Percentiles rank a stretch among this genome's conserved stretches.
Conservation (phyloP, 2,888 invertebrate genomes). For the Drosophila gaucha region DNA sequence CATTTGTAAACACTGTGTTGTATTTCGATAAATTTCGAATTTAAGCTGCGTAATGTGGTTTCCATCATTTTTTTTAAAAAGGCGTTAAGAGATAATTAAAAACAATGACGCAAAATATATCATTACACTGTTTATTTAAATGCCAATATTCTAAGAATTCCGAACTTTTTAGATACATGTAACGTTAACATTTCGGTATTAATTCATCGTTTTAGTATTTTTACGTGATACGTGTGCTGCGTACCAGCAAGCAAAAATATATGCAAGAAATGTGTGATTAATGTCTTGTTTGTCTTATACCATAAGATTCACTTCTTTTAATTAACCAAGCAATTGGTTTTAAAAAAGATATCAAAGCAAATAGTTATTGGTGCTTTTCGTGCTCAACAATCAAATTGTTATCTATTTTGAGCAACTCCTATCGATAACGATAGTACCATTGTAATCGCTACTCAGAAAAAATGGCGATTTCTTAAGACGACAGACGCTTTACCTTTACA, state of each 20-base stretch:
- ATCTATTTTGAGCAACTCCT: slow-evolving; percentile 12
- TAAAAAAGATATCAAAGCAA: too few relatives aligned
- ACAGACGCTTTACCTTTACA: slow-evolving; percentile 71
- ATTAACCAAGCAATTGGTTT: too few relatives aligned
- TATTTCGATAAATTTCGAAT: slow-evolving; percentile 12
- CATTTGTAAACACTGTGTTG: slow-evolving; percentile 67
- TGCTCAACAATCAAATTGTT: too few relatives aligned
- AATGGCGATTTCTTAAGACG: slow-evolving; percentile 66
- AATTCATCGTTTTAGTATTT: neutral
- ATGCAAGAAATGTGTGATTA: neutral
- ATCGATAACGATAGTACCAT: slow-evolving; percentile 34
- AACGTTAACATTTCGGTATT: neutral
- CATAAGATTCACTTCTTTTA: too few relatives aligned
- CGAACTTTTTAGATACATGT: neutral
- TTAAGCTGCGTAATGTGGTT: accelerated
- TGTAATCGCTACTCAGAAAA: slow-evolving; percentile 59
- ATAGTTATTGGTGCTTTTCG: too few relatives aligned
- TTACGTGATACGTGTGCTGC: neutral
- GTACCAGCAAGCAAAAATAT: neutral
- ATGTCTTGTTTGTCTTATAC: too few relatives aligned
- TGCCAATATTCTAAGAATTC: neutral
- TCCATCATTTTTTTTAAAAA: neutral
- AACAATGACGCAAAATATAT: neutral
- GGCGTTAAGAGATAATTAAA: too few relatives aligned
- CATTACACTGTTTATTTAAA: too few relatives aligned